Percentiles rank a stretch among this genome's conserved stretches.
phyloP scores from a whole-genome alignment of 1,140 invertebrate species.

The Cydia splendana region DNA sequence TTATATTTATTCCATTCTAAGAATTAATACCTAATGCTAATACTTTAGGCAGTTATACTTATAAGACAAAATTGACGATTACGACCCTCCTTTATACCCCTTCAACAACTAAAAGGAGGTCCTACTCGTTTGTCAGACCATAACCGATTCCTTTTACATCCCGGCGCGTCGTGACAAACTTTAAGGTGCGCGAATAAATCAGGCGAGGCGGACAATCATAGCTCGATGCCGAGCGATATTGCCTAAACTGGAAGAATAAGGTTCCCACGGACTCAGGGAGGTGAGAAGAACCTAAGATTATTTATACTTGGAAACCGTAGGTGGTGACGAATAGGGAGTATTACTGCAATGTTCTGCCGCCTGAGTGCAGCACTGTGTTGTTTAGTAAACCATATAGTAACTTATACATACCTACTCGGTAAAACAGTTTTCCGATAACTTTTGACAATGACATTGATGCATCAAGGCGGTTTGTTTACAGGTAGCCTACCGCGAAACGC shows the following conservation, averaged over 20 bases:
- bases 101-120: not conserved
- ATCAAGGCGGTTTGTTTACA: no score
- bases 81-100: not conserved
- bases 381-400: no score
- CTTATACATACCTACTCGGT: no score
- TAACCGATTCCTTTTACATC: slow-evolving; percentile 1
- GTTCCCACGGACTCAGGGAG: slow-evolving; percentile 34
- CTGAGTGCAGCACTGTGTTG: no score
- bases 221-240: slow-evolving; percentile 38
- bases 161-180: not conserved
- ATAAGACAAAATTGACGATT: not conserved
- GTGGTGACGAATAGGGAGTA: no score
- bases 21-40: not conserved
- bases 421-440: no score
- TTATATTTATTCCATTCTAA: no score
- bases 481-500: no score
- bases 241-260: slow-evolving; percentile 45
- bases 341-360: no score
- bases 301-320: not conserved
- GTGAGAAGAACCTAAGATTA: slow-evolving; percentile 32
- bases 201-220: slow-evolving; percentile 24
- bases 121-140: not conserved
- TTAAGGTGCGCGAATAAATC: slow-evolving; percentile 39
- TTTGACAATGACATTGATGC: no score
- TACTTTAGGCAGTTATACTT: not conserved